These are phyloP conservation scores for Agrotis segetum DNA, from an alignment of 2,888 invertebrate genomes.

Conservation along the genomic window DNA sequence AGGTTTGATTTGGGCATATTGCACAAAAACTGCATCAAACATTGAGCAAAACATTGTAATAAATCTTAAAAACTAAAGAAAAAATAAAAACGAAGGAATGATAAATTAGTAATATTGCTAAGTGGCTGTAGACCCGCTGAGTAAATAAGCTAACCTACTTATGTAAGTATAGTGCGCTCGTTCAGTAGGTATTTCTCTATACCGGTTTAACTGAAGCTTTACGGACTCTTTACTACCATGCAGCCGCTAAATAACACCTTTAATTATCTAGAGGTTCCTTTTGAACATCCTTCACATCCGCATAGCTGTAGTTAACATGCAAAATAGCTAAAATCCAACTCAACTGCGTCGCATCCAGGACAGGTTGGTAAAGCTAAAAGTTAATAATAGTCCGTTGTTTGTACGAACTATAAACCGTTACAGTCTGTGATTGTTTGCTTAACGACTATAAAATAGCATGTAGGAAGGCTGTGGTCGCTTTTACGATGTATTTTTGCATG, in stretches of 20 bases:
- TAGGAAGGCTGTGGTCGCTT: constrained; percentile 3
- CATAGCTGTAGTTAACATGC: constrained; percentile 4
- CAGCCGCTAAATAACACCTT: no score
- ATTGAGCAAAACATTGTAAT: no score
- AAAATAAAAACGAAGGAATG: no score
- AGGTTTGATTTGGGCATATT: no score
- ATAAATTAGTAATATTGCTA: no score
- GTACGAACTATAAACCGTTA: constrained; percentile 56
- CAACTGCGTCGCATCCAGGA: constrained; percentile 16
- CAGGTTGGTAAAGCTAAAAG: constrained; percentile 51
- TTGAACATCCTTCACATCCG: background rate
- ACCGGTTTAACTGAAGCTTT: background rate
- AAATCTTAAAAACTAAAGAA: no score
- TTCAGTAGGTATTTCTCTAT: background rate
- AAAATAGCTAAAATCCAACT: constrained; percentile 28
- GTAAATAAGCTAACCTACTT: no score
- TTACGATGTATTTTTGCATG: constrained; percentile 16
- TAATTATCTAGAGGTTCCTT: background rate
- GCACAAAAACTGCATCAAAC: no score
- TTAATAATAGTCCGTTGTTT: constrained; percentile 64
- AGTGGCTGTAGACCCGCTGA: no score
- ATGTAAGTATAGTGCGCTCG: no score
- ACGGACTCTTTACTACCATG: background rate
- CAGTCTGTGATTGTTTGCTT: constrained; percentile 56
- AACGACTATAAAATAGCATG: constrained; percentile 47